phyloP scores from a whole-genome alignment of 2,113 vertebrate genomes.

The Nansenia antarctica region DNA sequence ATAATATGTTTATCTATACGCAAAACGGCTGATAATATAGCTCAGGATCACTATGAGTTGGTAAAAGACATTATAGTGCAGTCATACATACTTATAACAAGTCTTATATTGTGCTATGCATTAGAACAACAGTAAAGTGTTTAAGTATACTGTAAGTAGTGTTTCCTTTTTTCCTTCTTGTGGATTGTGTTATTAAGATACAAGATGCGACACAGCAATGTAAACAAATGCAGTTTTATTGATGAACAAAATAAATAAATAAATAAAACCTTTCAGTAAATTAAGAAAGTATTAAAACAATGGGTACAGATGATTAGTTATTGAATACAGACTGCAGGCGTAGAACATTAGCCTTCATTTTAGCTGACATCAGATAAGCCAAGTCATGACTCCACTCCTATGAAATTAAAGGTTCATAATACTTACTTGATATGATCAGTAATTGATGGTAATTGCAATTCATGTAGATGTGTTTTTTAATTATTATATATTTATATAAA shows the following conservation, averaged over 20 bases:
- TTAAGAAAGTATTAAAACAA: conserved; percentile 6
- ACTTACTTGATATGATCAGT: background rate
- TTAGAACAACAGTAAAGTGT: no score
- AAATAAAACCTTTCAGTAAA: conserved; percentile 32
- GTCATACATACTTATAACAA: background rate
- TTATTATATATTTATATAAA: background rate
- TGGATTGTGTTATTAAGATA: conserved; percentile 3
- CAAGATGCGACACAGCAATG: background rate
- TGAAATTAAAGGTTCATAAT: no score
- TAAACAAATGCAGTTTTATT: conserved; percentile 33
- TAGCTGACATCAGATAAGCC: no score
- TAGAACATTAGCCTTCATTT: no score
- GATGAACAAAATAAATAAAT: conserved; percentile 40
- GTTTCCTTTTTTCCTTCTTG: background rate
- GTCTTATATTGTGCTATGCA: background rate
- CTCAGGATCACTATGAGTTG: background rate
- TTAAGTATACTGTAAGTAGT: no score
- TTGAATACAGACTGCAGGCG: background rate
- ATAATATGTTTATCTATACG: no score
- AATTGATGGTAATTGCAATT: background rate
- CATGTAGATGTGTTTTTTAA: background rate
- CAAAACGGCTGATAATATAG: no score
- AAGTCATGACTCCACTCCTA: no score
- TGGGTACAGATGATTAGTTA: background rate
- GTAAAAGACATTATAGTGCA: background rate